Evolutionary conservation across 1,140 invertebrate genomes (phyloP).

Genomic region (Theocolax elegans): DNA sequence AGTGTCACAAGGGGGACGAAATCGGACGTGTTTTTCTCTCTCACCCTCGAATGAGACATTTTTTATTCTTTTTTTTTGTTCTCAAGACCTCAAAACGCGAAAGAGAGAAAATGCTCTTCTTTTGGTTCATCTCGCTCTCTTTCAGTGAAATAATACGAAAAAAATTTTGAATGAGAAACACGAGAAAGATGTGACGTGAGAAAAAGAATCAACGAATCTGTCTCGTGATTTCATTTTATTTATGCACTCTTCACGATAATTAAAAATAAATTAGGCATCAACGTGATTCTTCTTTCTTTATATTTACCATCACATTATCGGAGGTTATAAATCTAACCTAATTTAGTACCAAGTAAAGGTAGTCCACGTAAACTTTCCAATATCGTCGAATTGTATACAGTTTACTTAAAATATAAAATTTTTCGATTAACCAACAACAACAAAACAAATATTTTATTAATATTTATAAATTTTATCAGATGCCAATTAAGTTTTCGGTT

Average conservation of each 20-base stretch:
- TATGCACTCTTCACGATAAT: too few species aligned
- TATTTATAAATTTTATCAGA: too few species aligned
- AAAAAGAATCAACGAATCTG: background rate
- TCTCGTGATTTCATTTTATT: too few species aligned
- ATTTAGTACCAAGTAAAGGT: too few species aligned
- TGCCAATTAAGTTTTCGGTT: too few species aligned
- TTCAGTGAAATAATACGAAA: background rate
- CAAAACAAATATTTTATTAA: too few species aligned
- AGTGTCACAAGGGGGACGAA: slow-evolving; percentile 6
- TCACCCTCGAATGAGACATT: slow-evolving; percentile 10
- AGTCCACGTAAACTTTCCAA: too few species aligned
- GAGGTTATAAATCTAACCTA: too few species aligned
- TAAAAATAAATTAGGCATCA: background rate
- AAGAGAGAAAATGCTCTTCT: background rate
- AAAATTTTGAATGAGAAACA: background rate
- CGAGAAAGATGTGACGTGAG: background rate
- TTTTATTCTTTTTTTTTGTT: slow-evolving; percentile 7
- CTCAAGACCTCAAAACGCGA: background rate
- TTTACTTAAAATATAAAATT: too few species aligned
- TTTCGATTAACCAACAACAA: too few species aligned
- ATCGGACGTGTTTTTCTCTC: slow-evolving; percentile 20
- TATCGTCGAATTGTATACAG: too few species aligned
- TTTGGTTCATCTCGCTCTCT: background rate
- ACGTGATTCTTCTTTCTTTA: background rate
- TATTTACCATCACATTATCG: background rate